Percentiles rank a stretch among this genome's conserved stretches.
These are phyloP conservation scores for Pangasius sanitwongsei DNA, from an alignment of 2,797 vertebrate genomes.

Conservation along the genomic window DNA sequence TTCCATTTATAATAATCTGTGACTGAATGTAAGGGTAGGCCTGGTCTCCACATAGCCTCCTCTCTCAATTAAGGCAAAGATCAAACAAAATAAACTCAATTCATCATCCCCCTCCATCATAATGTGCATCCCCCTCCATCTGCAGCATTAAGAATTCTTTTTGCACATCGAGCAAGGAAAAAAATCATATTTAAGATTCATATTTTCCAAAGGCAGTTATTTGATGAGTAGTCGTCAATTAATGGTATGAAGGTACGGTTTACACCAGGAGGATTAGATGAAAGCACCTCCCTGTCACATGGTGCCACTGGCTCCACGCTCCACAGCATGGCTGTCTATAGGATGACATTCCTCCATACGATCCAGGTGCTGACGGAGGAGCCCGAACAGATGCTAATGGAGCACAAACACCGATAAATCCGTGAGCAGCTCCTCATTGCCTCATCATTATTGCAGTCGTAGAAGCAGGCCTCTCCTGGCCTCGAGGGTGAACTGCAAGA, in stretches of 20 bases:
- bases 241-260: constrained; percentile 78
- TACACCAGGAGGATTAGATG: constrained; percentile 79
- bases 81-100: constrained; percentile 60
- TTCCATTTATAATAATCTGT: constrained; percentile 8
- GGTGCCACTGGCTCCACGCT: constrained; percentile 66
- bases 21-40: constrained; percentile 14
- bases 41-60: constrained; percentile 38
- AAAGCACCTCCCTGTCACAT: constrained; percentile 78
- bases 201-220: constrained; percentile 77
- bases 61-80: constrained; percentile 50
- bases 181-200: constrained; percentile 75
- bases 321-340: constrained; percentile 67
- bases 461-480: constrained; percentile 41
- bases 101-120: constrained; percentile 56
- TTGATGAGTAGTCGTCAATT: constrained; percentile 85
- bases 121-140: constrained; percentile 64
- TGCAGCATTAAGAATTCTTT: constrained; percentile 81
- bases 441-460: constrained; percentile 41
- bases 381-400: constrained; percentile 72
- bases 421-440: constrained; percentile 47
- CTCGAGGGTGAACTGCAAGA: constrained; percentile 18
- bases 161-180: constrained; percentile 68
- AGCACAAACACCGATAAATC: constrained; percentile 70
- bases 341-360: constrained; percentile 78
- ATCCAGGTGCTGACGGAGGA: constrained; percentile 72